Percentiles rank a stretch among this genome's conserved stretches.
Conservation (phyloP, 1,140 invertebrate genomes). For the Venustaconcha ellipsiformis region DNA sequence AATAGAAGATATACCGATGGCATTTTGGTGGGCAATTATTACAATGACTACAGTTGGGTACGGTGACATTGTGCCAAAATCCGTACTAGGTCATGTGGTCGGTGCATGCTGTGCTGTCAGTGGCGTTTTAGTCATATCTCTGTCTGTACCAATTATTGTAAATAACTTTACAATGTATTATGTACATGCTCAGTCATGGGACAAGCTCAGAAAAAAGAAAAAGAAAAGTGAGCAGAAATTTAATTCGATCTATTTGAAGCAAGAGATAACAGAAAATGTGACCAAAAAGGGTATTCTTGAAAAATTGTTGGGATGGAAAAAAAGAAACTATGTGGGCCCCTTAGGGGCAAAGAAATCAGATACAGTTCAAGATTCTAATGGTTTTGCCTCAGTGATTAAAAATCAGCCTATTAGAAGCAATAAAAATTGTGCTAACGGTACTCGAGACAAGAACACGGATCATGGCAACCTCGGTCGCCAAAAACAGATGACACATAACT, state of each 20-base stretch:
- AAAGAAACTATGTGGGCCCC: too few species aligned
- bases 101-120: slow-evolving; percentile 57
- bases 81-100: slow-evolving; percentile 50
- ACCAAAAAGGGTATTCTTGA: too few species aligned
- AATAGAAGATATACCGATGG: slow-evolving; percentile 45
- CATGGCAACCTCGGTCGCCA: too few species aligned
- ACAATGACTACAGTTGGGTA: slow-evolving; percentile 66
- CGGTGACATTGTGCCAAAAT: slow-evolving; percentile 55
- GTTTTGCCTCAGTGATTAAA: too few species aligned
- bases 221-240: slow-evolving; percentile 36
- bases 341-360: too few species aligned
- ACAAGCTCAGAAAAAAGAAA: slow-evolving; percentile 43
- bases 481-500: too few species aligned
- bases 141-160: slow-evolving; percentile 61
- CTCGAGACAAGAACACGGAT: too few species aligned
- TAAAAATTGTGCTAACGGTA: too few species aligned
- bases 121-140: slow-evolving; percentile 58
- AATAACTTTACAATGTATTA: slow-evolving; percentile 63
- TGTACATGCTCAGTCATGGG: slow-evolving; percentile 48
- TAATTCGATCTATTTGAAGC: slow-evolving; percentile 25
- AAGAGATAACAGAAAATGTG: slow-evolving; percentile 5
- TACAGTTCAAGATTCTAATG: too few species aligned
- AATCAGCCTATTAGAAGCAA: too few species aligned
- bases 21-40: slow-evolving; percentile 62
- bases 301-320: too few species aligned